Evolutionary conservation across 23 tunicate genomes (phyloP), one percentile per base, ranked within the genome.

Genomic region (Ciona savignyi): DNA sequence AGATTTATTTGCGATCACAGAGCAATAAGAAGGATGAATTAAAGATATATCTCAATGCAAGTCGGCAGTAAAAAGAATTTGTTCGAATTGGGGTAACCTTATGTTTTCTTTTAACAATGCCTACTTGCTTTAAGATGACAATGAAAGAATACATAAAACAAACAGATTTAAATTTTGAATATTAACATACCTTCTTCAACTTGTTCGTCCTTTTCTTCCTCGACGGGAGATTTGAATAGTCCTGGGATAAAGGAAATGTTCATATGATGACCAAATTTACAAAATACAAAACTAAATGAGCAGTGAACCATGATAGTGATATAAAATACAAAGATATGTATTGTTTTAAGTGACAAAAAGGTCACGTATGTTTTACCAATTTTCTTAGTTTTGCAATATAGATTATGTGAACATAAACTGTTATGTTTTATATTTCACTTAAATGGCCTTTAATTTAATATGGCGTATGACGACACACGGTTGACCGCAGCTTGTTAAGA

Each of bases 61-160:
- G 86, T 67, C 73, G 86, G 86, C 86, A 66, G 42, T 28, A 65
- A 33, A 60, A 74, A 74, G 6, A 3, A 26, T 25, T 74, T 30
- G 32, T 23, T 4, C 2, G 3, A 23, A 35, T 30, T 63, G 85
- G 85, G 85, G 85, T 80, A 80, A 62, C 85, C 85, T 80, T 71
- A 34, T 32, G 29, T 70, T 42, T 42, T 60, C 70, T 26, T 80
- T 56, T 29, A 71, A 80, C 61, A 33, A 56, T 73, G 86, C 86
- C 86, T 81, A 33, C 86, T 23, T 74, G 86, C 86, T 62, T 3
- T 42, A 42, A 42, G 56, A 42, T 42, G 15, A 71, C 72, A 80
- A 80, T 72, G 78, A 34, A 42, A 42, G 56, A 28, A 30, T 3
- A 15, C 4, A 29, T 68, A 25, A 22, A 25, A 11, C 27, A 68